Evolutionary conservation across 2,113 vertebrate species (phyloP).

Genomic region (Barnardius zonarius): DNA sequence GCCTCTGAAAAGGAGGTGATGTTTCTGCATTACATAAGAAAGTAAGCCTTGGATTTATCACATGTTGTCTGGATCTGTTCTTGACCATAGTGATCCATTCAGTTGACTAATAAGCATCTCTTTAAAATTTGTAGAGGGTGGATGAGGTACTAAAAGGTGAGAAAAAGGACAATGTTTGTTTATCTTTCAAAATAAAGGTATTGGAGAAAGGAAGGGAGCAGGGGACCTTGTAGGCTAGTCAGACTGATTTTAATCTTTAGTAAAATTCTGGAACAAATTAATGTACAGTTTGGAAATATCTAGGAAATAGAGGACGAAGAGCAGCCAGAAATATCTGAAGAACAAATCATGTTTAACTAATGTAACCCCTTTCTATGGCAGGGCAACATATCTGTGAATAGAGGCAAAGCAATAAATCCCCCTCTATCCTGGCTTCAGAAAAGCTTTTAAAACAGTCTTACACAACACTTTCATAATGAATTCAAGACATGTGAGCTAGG

Average conservation of each 20-base stretch:
- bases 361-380: background rate
- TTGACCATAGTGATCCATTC: background rate
- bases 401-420: background rate
- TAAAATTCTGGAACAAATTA: slow-evolving; percentile 14
- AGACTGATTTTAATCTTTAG: background rate
- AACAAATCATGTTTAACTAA: background rate
- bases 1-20: background rate
- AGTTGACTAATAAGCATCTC: background rate
- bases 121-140: background rate
- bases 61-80: background rate
- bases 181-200: background rate
- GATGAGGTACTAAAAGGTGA: background rate
- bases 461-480: background rate
- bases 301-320: background rate
- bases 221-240: background rate
- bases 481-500: background rate
- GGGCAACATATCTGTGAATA: background rate
- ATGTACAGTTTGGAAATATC: background rate
- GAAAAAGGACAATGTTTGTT: background rate
- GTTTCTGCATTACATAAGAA: background rate
- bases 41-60: background rate
- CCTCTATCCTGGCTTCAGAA: background rate
- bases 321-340: background rate
- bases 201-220: background rate
- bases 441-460: background rate